Evolutionary conservation across 1,140 invertebrate genomes (phyloP).

Genomic region (Yoshiicerus persimilis): DNA sequence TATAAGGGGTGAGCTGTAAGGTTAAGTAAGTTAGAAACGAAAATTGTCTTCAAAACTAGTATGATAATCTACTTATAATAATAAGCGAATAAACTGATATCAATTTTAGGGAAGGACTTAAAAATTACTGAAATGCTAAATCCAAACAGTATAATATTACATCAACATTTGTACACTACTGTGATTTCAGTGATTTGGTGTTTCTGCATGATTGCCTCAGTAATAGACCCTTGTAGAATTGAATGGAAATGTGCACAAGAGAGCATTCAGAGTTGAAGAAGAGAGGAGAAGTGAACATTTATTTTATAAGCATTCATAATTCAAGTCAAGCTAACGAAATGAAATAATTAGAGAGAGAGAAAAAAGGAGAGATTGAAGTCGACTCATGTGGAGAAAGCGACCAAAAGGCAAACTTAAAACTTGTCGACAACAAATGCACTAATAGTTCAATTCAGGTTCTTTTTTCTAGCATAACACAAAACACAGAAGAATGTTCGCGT

Average conservation of each 20-base stretch:
- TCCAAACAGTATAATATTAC: too few species aligned
- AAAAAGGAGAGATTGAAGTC: background rate
- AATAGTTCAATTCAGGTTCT: background rate
- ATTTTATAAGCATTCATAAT: background rate
- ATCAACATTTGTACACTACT: background rate
- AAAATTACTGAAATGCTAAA: too few species aligned
- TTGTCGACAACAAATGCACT: background rate
- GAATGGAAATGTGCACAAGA: background rate
- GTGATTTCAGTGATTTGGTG: background rate
- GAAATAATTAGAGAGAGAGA: conserved; percentile 13
- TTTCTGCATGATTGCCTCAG: background rate
- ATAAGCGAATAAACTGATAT: too few species aligned
- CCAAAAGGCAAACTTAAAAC: conserved; percentile 10
- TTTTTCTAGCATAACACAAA: background rate
- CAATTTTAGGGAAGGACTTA: too few species aligned
- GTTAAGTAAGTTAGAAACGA: too few species aligned
- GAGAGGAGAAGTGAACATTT: background rate
- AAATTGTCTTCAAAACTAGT: too few species aligned
- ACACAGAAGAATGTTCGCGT: background rate
- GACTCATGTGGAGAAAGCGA: conserved; percentile 12
- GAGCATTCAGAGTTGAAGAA: background rate
- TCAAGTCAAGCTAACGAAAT: conserved; percentile 17
- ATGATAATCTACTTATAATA: too few species aligned
- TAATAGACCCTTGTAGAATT: background rate
- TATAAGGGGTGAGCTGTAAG: too few species aligned